Evolutionary conservation across 2,888 invertebrate species (phyloP).

Genomic region (Copidosoma aretas): DNA sequence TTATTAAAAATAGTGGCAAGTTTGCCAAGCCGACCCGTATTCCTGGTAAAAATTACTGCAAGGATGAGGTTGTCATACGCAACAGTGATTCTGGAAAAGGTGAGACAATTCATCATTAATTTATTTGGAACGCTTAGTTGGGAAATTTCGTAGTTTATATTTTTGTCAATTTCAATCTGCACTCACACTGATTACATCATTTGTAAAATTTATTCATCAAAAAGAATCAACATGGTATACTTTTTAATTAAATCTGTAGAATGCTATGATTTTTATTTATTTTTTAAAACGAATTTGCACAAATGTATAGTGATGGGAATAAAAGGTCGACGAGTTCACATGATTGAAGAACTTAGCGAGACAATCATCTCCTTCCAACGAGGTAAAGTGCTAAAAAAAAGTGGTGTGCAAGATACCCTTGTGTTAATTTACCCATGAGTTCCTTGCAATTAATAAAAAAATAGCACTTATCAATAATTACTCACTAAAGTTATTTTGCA

Average conservation of each 20-base stretch:
- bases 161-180: not conserved
- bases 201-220: conserved; percentile 13
- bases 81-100: conserved; percentile 97
- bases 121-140: conserved; percentile 5
- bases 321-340: conserved; percentile 96
- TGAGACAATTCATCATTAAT: conserved; percentile 58
- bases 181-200: not conserved
- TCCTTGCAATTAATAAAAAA: conserved; percentile 31
- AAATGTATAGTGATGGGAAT: conserved; percentile 90
- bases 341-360: conserved; percentile 98
- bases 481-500: not conserved
- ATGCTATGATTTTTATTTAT: conserved; percentile 23
- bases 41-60: conserved; percentile 91
- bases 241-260: conserved; percentile 24
- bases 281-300: conserved; percentile 51
- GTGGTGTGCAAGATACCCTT: conserved; percentile 51
- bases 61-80: conserved; percentile 93
- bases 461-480: conserved; percentile 17
- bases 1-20: conserved; percentile 87
- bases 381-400: conserved; percentile 78
- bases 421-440: conserved; percentile 22
- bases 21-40: conserved; percentile 88
- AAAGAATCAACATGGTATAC: conserved; percentile 12
- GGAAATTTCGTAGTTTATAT: not conserved
- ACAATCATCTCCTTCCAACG: conserved; percentile 99